Conservation (phyloP, 1,140 invertebrate genomes). For the Arion vulgaris region DNA sequence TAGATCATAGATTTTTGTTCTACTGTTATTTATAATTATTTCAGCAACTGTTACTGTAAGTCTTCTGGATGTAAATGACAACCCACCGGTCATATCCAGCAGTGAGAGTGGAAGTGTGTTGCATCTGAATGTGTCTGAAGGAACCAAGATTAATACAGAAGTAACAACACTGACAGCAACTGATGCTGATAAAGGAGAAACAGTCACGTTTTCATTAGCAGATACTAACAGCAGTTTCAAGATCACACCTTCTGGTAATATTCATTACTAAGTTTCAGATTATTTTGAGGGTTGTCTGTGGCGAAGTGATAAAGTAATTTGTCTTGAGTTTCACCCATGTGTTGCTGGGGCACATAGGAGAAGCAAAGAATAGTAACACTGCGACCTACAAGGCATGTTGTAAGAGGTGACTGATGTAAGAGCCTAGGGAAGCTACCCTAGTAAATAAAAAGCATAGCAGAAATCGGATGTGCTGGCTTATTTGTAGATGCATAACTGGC, state of each 20-base stretch:
- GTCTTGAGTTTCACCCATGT: too few relatives aligned
- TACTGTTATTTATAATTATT: slow-evolving; percentile 6
- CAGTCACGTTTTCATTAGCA: slow-evolving; percentile 42
- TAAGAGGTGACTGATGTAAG: too few relatives aligned
- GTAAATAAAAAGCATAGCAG: too few relatives aligned
- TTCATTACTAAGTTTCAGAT: background rate
- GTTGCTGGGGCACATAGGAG: too few relatives aligned
- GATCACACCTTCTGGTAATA: slow-evolving; percentile 47
- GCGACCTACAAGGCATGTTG: too few relatives aligned
- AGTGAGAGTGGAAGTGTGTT: slow-evolving; percentile 7
- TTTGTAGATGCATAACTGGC: too few relatives aligned
- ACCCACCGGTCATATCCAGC: slow-evolving; percentile 47
- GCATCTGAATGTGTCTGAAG: slow-evolving; percentile 45
- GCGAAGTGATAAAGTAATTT: too few relatives aligned
- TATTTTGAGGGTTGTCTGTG: too few relatives aligned
- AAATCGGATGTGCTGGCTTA: too few relatives aligned
- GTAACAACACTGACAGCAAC: slow-evolving; percentile 48
- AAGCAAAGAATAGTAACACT: too few relatives aligned
- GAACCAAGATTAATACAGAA: slow-evolving; percentile 35
- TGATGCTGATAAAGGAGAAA: slow-evolving; percentile 56
- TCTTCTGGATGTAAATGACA: slow-evolving; percentile 57
- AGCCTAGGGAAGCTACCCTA: too few relatives aligned
- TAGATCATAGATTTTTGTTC: background rate
- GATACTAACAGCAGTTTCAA: slow-evolving; percentile 42
- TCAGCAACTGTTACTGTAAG: slow-evolving; percentile 53